Percentiles rank a stretch among this genome's conserved stretches.
Evolutionary conservation across 2,888 invertebrate genomes (phyloP).

Genomic region (Liopterus haemorrhoidalis): DNA sequence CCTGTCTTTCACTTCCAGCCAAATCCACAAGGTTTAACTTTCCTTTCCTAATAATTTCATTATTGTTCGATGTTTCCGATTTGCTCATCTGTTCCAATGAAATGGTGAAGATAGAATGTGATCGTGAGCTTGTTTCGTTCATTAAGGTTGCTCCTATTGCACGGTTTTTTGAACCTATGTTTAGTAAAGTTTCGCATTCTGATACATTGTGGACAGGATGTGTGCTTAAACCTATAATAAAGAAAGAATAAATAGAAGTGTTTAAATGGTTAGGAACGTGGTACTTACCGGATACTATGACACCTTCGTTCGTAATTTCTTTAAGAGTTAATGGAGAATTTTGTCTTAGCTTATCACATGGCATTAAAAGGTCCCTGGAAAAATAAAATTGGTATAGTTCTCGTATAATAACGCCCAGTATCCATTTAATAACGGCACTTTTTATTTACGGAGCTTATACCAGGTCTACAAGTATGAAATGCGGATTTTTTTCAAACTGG

Average conservation of each 20-base stretch:
- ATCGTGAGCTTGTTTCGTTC: constrained; percentile 81
- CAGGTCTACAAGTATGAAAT: no score
- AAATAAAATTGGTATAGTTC: no score
- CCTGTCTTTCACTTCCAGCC: constrained; percentile 82
- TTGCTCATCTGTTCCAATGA: constrained; percentile 71
- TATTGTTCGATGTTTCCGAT: constrained; percentile 35
- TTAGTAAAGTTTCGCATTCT: constrained; percentile 71
- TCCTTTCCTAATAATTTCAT: constrained; percentile 43
- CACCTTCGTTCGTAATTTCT: constrained; percentile 50
- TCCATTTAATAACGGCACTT: background rate
- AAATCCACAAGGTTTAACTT: constrained; percentile 84
- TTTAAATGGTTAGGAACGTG: no score
- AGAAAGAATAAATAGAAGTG: background rate
- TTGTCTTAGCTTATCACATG: constrained; percentile 36
- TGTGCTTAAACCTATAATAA: constrained; percentile 55
- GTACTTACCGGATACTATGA: constrained; percentile 47
- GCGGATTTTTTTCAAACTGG: no score
- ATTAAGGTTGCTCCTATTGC: constrained; percentile 80
- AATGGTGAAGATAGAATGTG: constrained; percentile 83
- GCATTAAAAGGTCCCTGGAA: constrained; percentile 41
- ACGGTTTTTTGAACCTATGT: constrained; percentile 70
- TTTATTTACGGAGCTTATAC: no score
- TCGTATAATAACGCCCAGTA: no score
- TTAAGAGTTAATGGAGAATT: constrained; percentile 45
- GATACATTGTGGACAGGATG: constrained; percentile 71